A percentile compares a stretch with the other conserved stretches of the same genome.
phyloP scores from a whole-genome alignment of 2,113 vertebrate species.

The Calonectris borealis region DNA sequence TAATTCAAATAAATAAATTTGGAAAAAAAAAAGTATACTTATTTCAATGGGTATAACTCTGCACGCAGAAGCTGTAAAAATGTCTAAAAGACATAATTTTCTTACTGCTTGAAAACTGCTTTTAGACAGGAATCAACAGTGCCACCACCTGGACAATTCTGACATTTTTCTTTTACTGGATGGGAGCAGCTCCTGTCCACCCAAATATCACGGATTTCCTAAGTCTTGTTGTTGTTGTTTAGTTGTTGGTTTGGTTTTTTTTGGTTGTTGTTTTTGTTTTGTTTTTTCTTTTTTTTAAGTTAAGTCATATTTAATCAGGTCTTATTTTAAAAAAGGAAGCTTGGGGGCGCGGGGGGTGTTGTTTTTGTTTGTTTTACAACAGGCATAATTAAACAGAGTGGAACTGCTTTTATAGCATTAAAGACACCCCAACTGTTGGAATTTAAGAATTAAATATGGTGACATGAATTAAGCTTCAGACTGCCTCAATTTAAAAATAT shows the following conservation, averaged over 20 bases:
- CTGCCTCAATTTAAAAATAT: background rate
- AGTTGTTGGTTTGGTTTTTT: background rate
- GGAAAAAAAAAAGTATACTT: background rate
- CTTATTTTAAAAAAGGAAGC: background rate
- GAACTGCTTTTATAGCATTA: background rate
- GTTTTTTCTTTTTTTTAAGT: background rate
- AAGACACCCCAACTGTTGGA: background rate
- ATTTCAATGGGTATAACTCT: background rate
- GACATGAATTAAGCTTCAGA: background rate
- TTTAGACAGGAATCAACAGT: background rate
- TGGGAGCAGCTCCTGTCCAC: background rate
- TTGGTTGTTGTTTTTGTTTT: too few species aligned
- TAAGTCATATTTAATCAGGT: background rate
- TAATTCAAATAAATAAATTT: background rate
- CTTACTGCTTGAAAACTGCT: background rate
- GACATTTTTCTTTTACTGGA: background rate
- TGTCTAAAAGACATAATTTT: background rate
- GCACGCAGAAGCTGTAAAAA: background rate
- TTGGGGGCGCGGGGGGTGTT: background rate
- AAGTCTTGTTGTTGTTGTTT: background rate
- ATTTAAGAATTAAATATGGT: background rate
- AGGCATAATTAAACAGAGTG: background rate
- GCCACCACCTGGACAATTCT: constrained; percentile 60
- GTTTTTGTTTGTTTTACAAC: background rate
- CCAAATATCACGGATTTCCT: rapidly evolving